Base-by-base conservation (phyloP, 2,888 invertebrate species). In the Noctua fimbriata region DNA sequence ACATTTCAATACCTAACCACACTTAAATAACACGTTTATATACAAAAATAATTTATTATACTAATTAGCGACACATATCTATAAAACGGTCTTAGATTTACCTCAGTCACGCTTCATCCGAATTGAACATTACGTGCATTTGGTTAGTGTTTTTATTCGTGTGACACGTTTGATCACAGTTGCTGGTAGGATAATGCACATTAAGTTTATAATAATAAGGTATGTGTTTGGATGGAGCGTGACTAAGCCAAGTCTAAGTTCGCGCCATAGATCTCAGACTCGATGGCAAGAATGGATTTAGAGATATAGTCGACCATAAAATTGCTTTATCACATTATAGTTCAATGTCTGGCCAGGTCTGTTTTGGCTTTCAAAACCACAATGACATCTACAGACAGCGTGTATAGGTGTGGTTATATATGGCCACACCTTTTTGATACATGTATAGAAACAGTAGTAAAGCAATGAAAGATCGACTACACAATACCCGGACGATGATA, bases 1-100 rank as follows among this genome's bases (percentile, higher is more conserved):
- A 78, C 47, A 79, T 70, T 70, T 60, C 49, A 75, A 58, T 60
- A 77, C 63, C 36, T 66, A 78, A 86, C 58, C 49, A 81, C 65
- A 81, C 76, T 69, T 72, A 76, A 41, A 44, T 69, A 73, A 73
- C 18, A 28, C 36, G 24, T 72, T 36, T 79, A 89, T 86, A 73
- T 87, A 87, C 79, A 89, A 88, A 87, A 88, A 87, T 88, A 88
- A 85, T 83, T 83, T 87, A 81, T 78, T 85, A 85, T 76, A 55
- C 69, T 79, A 78, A 18, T 72, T 78, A 78, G 75, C 73, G 65
- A 21, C 66, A 78, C 71, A 21, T 5, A 65, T 65, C 21, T 65
- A 32, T 63, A 32, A 5, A 65, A 10, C 32, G 32, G 10, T 32
- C 32, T 32, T 63, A 32, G 63, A 65, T 10, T 36, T 36, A 36